Base-by-base conservation (phyloP, 2,113 vertebrate species). In the Eclectus roratus region DNA sequence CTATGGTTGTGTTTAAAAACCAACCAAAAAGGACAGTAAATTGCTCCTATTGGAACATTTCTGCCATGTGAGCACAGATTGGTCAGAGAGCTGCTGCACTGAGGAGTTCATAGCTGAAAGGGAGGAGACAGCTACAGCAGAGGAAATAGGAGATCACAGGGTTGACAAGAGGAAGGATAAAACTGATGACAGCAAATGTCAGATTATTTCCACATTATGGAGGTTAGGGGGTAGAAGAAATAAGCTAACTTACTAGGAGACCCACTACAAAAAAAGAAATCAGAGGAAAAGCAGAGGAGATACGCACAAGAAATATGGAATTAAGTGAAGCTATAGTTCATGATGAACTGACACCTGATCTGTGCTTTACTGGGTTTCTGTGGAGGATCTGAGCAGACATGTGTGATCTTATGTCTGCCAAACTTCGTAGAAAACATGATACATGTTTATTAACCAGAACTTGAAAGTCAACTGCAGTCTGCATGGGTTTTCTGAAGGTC, bases 281-380 rank as follows among this genome's bases (percentile, higher is more conserved):
- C 6, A 5, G 47, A 24, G 43, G 24, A 29, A 52, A 72, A 66
- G 12, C 27, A 19, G 19, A 58, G 21, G 49, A 84, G 8, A 29
- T 14, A 52, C 0, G 1, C 6, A 5, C 9, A 35, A 46, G 68
- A 52, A 58, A 24, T 39, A 80, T 1, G 13, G 50, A 52, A 46
- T 24, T 11, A 76, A 65, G 25, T 13, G 11, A 80, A 63, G 24
- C 24, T 46, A 3, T 37, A 35, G n/a, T 9, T 72, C 11, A 7
- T 33, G 29, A 37, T 53, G 43, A 65, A 23, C 64, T 43, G n/a
- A 37, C 29, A 35, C 8, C 29, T 28, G 17, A 50, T 35, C 18
- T 39, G 12, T 49, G 60, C 39, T 13, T 63, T 35, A 23, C 58
- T 78, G 49, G 5, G 33, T 65, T 71, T 71, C 43, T 41, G 55